Evolutionary conservation across 2,113 vertebrate genomes (phyloP).

Genomic region (Perccottus glenii): DNA sequence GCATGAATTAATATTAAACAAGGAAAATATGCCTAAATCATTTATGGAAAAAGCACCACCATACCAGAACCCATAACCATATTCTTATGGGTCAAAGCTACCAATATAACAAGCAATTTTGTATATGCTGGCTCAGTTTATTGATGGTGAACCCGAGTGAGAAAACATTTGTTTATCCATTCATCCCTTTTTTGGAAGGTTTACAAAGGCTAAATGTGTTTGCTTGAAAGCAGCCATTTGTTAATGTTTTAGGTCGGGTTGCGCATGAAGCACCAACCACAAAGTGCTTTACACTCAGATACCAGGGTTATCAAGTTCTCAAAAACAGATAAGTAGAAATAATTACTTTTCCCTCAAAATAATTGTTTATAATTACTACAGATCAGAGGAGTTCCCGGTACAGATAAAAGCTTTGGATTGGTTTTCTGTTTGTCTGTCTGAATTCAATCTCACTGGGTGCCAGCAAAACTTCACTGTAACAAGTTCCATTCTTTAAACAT

Average conservation of each 20-base stretch:
- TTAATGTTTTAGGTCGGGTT: conserved; percentile 9
- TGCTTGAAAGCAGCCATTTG: conserved; percentile 12
- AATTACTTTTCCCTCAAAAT: conserved; percentile 62
- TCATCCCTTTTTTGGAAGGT: neutral
- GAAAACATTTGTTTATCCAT: no score
- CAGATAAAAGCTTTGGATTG: conserved; percentile 25
- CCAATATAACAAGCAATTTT: no score
- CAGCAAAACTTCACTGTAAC: conserved; percentile 13
- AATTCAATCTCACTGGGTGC: conserved; percentile 31
- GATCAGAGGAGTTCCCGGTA: conserved; percentile 43
- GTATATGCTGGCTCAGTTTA: no score
- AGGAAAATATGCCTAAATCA: no score
- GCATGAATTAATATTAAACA: no score
- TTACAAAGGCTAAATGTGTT: conserved; percentile 16
- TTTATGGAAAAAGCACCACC: no score
- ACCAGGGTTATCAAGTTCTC: conserved; percentile 29
- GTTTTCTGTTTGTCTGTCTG: conserved; percentile 29
- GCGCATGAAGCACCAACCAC: conserved; percentile 20
- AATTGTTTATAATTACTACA: conserved; percentile 69
- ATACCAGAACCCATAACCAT: no score
- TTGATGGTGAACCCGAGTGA: no score
- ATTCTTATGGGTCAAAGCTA: no score
- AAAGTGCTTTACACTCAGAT: conserved; percentile 41
- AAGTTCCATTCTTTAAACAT: conserved; percentile 27
- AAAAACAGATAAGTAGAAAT: conserved; percentile 55